Percentiles rank a stretch among this genome's conserved stretches.
Evolutionary conservation across 2,113 vertebrate genomes (phyloP).

Genomic region (Pipra filicauda): DNA sequence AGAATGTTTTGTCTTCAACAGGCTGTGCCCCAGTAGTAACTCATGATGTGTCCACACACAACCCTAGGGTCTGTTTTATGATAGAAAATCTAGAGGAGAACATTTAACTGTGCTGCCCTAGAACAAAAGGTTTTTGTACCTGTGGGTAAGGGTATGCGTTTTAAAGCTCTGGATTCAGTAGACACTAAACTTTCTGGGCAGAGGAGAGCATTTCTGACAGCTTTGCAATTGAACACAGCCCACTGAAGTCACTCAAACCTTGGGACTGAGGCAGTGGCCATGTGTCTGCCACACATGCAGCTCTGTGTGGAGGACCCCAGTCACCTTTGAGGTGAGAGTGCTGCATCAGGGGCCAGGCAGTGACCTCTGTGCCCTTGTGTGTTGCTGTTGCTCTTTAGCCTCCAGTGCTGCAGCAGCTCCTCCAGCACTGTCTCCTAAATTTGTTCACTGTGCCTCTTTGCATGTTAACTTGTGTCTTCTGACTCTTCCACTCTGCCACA

Average conservation of each 20-base stretch:
- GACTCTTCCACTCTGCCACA: neutral
- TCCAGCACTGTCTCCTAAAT: neutral
- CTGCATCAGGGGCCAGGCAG: neutral
- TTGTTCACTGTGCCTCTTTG: neutral
- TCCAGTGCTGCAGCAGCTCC: neutral
- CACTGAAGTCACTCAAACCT: neutral
- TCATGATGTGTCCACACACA: neutral
- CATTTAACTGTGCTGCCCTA: neutral
- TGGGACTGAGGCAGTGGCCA: neutral
- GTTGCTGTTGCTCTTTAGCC: rapidly evolving
- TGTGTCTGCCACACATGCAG: neutral
- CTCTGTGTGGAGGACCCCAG: neutral
- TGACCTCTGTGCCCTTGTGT: neutral
- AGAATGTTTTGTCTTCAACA: neutral
- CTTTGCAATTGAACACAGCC: neutral
- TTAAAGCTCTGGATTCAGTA: neutral
- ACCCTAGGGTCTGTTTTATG: neutral
- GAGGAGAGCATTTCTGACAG: neutral
- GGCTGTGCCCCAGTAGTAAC: neutral
- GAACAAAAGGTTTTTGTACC: neutral
- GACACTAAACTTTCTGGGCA: neutral
- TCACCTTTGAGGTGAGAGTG: neutral
- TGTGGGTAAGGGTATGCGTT: neutral
- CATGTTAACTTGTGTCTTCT: rapidly evolving
- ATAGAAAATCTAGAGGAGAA: neutral